These are phyloP conservation scores for Yponomeuta evonymella DNA, from an alignment of 2,888 invertebrate species.

Conservation along the genomic window DNA sequence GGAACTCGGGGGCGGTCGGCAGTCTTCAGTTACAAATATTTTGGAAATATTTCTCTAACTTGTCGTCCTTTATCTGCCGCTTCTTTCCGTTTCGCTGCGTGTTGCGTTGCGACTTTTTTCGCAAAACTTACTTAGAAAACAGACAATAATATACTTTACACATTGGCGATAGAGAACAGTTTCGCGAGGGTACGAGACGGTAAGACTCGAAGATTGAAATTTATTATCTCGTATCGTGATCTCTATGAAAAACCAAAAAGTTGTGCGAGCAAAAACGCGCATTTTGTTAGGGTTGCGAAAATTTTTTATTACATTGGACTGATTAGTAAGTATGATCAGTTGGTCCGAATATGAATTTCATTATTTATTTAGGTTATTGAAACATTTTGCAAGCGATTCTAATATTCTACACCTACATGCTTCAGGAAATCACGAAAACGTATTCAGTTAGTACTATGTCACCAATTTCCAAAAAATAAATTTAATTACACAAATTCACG, in stretches of 20 bases:
- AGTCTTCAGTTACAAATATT: constrained; percentile 70
- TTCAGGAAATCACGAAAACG: too few species aligned
- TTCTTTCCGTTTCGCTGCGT: constrained; percentile 63
- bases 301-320: neutral
- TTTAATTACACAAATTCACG: too few species aligned
- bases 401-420: too few species aligned
- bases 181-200: constrained; percentile 23
- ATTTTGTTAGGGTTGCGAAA: constrained; percentile 50
- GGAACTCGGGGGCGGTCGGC: constrained; percentile 34
- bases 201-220: constrained; percentile 20
- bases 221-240: constrained; percentile 69
- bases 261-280: constrained; percentile 62
- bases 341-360: too few species aligned
- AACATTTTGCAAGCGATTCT: too few species aligned
- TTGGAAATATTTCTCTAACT: constrained; percentile 75
- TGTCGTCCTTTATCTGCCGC: constrained; percentile 73
- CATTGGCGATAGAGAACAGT: neutral
- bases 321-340: neutral
- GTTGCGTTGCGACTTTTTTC: constrained; percentile 27
- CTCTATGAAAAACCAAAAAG: constrained; percentile 69
- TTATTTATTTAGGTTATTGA: too few species aligned
- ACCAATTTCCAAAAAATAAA: too few species aligned
- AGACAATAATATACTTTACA: constrained; percentile 23
- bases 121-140: neutral
- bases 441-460: too few species aligned